Percentiles rank a stretch among this genome's conserved stretches.
phyloP scores from a whole-genome alignment of 2,888 invertebrate genomes.

The Steinernema hermaphroditum region DNA sequence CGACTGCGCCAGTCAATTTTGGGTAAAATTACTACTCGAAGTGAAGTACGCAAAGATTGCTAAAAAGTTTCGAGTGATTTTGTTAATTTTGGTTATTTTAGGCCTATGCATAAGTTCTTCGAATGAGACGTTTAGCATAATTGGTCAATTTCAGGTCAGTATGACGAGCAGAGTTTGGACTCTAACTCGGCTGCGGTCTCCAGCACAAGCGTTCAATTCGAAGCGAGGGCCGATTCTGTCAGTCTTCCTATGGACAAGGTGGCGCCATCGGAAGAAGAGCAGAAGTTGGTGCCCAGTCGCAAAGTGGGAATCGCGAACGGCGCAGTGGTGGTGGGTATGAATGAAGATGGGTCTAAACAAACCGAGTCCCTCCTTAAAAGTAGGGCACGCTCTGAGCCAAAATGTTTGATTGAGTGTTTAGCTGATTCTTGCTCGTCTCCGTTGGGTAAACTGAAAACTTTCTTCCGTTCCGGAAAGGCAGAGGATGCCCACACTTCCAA shows the following conservation, averaged over 20 bases:
- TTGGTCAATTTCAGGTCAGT: not conserved
- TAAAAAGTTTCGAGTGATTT: not conserved
- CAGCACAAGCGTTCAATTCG: no score
- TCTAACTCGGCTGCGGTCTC: not conserved
- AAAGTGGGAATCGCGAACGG: not conserved
- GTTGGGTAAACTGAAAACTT: slow-evolving; percentile 31
- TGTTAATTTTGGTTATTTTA: not conserved
- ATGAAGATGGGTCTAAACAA: not conserved
- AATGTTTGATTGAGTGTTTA: no score
- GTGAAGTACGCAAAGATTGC: not conserved
- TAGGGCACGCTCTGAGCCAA: no score
- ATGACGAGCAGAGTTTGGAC: not conserved
- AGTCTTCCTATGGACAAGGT: no score
- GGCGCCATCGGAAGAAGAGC: no score
- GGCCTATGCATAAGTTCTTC: not conserved
- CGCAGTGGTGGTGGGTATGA: not conserved
- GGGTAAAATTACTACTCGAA: slow-evolving; percentile 46
- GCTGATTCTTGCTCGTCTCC: no score
- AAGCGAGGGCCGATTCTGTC: no score
- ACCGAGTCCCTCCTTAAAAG: not conserved
- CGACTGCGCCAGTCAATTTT: slow-evolving; percentile 67
- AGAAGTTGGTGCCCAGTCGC: no score
- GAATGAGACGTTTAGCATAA: no score
- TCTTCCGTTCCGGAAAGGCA: slow-evolving; percentile 62
- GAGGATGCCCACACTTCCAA: slow-evolving; percentile 62